phyloP scores from a whole-genome alignment of 2,797 vertebrate genomes.

The Stomatorhinus walkeri region DNA sequence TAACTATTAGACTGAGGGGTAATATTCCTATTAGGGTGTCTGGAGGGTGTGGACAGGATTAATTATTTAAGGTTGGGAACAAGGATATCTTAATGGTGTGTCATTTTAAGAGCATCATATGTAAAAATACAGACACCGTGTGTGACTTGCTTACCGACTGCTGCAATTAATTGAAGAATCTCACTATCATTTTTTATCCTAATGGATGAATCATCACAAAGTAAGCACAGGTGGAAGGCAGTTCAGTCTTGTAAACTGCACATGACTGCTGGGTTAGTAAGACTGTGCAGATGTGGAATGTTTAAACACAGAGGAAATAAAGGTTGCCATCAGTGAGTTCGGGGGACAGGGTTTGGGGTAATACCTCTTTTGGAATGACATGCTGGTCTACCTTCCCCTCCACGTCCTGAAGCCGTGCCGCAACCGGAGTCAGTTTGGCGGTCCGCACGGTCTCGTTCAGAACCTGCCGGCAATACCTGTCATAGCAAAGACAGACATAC shows the following conservation, averaged over 20 bases:
- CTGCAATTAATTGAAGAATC: background rate
- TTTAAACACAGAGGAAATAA: background rate
- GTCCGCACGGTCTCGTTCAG: slow-evolving; percentile 87
- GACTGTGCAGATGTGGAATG: background rate
- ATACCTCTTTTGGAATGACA: slow-evolving; percentile 86
- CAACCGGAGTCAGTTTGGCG: slow-evolving; percentile 84
- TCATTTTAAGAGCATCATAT: background rate
- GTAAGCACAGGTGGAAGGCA: background rate
- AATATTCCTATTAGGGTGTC: background rate
- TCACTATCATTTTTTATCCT: background rate
- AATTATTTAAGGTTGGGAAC: background rate
- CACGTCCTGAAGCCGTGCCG: slow-evolving; percentile 82
- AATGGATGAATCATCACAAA: background rate
- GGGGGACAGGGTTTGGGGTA: background rate
- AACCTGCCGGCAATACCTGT: slow-evolving; percentile 85
- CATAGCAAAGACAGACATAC: background rate
- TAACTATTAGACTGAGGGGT: background rate
- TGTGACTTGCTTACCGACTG: background rate
- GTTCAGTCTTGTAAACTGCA: background rate
- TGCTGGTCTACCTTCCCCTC: slow-evolving; percentile 86
- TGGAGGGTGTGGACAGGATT: background rate
- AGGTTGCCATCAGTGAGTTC: background rate
- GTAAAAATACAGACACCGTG: background rate
- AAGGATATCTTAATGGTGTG: background rate
- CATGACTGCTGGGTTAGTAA: background rate